phyloP scores from a whole-genome alignment of 2,113 vertebrate species.

The Ceuthmochares aereus region DNA sequence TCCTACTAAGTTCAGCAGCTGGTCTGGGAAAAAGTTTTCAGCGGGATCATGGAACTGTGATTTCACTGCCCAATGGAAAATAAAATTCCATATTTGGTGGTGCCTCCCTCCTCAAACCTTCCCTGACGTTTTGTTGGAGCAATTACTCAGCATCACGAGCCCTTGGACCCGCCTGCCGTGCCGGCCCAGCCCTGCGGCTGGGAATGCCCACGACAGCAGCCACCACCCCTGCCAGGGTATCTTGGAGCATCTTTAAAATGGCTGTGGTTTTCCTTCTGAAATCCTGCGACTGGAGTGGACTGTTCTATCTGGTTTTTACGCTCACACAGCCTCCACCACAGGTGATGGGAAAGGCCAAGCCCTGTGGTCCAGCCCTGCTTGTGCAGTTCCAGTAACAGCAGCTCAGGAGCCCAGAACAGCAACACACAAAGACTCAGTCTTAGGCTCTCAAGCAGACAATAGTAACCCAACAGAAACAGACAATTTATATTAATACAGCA shows the following conservation, averaged over 20 bases:
- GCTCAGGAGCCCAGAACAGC: neutral
- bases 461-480: neutral
- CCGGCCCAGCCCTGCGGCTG: neutral
- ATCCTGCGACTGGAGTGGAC: neutral
- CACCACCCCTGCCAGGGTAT: fast-evolving
- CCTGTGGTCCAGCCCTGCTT: fast-evolving
- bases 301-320: fast-evolving
- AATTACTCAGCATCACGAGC: neutral
- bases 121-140: neutral
- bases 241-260: fast-evolving
- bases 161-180: neutral
- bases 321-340: fast-evolving
- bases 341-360: neutral
- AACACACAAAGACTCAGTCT: fast-evolving
- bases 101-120: neutral
- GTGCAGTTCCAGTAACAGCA: neutral
- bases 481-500: fast-evolving
- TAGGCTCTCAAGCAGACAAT: neutral
- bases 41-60: neutral
- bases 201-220: fast-evolving
- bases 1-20: neutral
- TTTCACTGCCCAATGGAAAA: neutral
- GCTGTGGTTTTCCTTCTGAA: neutral
- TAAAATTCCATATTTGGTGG: neutral
- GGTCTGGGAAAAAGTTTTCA: neutral